phyloP scores from a whole-genome alignment of 2,888 invertebrate genomes.

The Anthoptus insignis region DNA sequence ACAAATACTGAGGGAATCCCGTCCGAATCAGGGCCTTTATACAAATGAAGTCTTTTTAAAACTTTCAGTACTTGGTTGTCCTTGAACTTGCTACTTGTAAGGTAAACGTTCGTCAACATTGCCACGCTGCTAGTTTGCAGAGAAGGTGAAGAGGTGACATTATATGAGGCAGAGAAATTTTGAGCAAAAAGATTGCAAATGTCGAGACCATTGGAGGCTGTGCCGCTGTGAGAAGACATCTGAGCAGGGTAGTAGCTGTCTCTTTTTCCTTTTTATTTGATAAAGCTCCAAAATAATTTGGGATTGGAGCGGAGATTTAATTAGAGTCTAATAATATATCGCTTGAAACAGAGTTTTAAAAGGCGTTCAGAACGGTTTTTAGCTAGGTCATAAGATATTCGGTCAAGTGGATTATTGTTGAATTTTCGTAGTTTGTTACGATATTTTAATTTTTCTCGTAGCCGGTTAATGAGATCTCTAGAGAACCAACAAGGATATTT shows the following conservation, averaged over 20 bases:
- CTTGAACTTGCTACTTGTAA: constrained; percentile 7
- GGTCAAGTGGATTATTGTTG: neutral
- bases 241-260: neutral
- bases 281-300: neutral
- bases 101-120: neutral
- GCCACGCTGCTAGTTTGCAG: neutral
- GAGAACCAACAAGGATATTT: neutral
- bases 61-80: constrained; percentile 21
- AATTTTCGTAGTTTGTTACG: neutral
- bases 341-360: neutral
- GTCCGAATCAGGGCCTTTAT: constrained; percentile 11
- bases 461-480: neutral
- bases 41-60: constrained; percentile 22
- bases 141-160: neutral
- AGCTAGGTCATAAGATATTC: neutral
- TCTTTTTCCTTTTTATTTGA: neutral
- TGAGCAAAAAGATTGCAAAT: constrained; percentile 20
- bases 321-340: neutral
- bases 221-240: neutral
- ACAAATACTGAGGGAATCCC: constrained; percentile 10
- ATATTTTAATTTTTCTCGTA: neutral
- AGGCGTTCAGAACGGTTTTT: neutral
- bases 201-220: neutral
- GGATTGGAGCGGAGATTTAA: neutral
- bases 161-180: constrained; percentile 1